Evolutionary conservation across 2,113 vertebrate species (phyloP), one percentile per base, ranked within the genome.

Genomic region (Regulus satrapa): DNA sequence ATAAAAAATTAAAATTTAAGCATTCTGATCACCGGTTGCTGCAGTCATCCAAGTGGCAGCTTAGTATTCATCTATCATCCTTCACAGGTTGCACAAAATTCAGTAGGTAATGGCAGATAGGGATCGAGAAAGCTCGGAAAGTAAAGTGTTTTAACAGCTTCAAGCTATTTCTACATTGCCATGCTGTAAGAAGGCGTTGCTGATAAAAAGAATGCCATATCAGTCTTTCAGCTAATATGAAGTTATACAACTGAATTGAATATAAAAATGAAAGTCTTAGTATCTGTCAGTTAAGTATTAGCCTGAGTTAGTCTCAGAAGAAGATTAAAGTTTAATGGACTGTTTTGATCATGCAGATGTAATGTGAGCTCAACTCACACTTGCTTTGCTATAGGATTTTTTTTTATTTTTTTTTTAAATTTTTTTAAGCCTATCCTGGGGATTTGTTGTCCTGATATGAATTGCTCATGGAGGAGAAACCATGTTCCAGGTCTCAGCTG

Each of bases 1-100:
- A 94, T 93, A 94, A 95, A 95, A 97, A 95, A 93, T 69, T 91
- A 76, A 95, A 92, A 93, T 87, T 88, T 80, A 90, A 94, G 43
- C 83, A 95, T 93, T 91, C 73, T 58, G 77, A 83, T 85, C 72
- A 85, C 40, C 38, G 4, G 38, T 64, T 95, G 90, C 71, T 85
- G 59, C 88, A 77, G 83, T 74, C 63, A 32, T 83, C 91, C 85
- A 80, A 77, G 88, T 31, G 72, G 85, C 69, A 95, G 66, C 48
- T 88, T 92, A 89, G 56, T 74, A 85, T 75, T 90, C 59, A 48
- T 61, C 68, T n/a, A 58, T 79, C 52, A 66, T 52, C 41, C 59
- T 77, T 59, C 40, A 67, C 24, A 56, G 36, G 52, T 74, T 85
- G 77, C 83, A 87, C 17, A 51, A 64, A 59, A 80, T 71, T 94